Base-by-base conservation (phyloP, 92 coral and sea anemone genomes). In the Desmophyllum pertusum region DNA sequence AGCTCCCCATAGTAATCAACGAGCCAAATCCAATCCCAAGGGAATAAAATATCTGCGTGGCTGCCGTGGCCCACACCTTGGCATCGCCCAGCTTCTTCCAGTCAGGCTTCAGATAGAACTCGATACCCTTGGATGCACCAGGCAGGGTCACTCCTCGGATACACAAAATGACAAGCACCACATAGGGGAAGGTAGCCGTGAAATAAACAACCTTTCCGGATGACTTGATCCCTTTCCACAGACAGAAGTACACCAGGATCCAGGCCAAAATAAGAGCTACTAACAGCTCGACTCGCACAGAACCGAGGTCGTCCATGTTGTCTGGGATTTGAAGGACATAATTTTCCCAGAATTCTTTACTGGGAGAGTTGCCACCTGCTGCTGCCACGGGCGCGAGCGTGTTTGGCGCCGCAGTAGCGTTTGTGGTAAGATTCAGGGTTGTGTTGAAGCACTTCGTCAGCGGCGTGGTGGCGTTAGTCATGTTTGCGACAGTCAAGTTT, bases 181-280 rank as follows among this genome's bases (percentile, higher is more conserved):
- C 83, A 77, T 97, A 97, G n/a, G 99, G 99, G 61, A 97, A 97
- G 10, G 99, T 97, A 25, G 99, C 99, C 1, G 99, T 97, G 84
- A 97, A 97, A 78, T 97, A 97, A 30, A 97, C 99, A n/a, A 97
- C 99, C 48, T 94, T 91, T n/a, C 98, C 98, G 18, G 99, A 97
- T 8, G 99, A 97, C 88, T 97, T 97, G 90, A 97, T 97, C 8
- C 99, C 99, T 72, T 97, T 97, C 99, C 99, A 97, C 73, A 97
- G 72, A 77, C 99, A 97, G 86, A 97, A 97, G 65, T 97, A 97
- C 11, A 97, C 99, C 84, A 97, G 68, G 43, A 97, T 78, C 99
- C 99, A 97, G 51, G 99, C 97, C 8, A 97, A 85, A 42, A 97
- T 84, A 23, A 97, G 91, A 18, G 92, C 91, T 15, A 97, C 75